Evolutionary conservation across 2,888 invertebrate genomes (phyloP), one percentile per base, ranked within the genome.

Genomic region (Bembecia ichneumoniformis): DNA sequence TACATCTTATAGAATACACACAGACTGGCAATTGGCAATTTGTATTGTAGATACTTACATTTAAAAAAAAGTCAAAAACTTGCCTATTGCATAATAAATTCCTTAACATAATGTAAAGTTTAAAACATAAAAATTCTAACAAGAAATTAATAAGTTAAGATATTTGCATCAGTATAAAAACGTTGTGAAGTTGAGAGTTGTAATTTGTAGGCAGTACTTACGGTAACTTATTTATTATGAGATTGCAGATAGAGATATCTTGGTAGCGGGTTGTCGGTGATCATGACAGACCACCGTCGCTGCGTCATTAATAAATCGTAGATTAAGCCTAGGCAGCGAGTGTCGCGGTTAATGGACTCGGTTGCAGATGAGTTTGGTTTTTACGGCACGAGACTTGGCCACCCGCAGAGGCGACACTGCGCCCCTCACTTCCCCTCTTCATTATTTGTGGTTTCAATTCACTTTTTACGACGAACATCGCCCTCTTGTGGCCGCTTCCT

Each of bases 381-480:
- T 84, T 83, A 82, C 80, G 79, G 82, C 83, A 84, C 83, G 83
- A 86, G 83, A 63, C 60, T 56, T 66, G 83, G 66, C 86, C 87
- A 83, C 84, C 84, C 87, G 83, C 82, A 63, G 76, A 63, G 79
- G 68, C 74, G 73, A 77, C 74, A 76, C 70, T 62, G 63, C 50
- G 64, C 62, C 28, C 28, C 28, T 28, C 28, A 44, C 52, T 43
- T 64, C 60, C 69, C 76, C 76, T 72, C 68, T 76, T 79, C 77
- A 76, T 83, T 80, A 82, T 83, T 83, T 80, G 87, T 75, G 84
- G 83, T 83, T 86, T 84, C 82, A 84, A 86, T 87, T 82, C 77
- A 66, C 79, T 86, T 86, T 87, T 86, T 87, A 83, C 78, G 70
- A 63, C 54, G 58, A 75, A 62, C 71, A 60, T 77, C 76, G 76